phyloP scores from a whole-genome alignment of 1,140 invertebrate genomes.

The Caerostris extrusa region DNA sequence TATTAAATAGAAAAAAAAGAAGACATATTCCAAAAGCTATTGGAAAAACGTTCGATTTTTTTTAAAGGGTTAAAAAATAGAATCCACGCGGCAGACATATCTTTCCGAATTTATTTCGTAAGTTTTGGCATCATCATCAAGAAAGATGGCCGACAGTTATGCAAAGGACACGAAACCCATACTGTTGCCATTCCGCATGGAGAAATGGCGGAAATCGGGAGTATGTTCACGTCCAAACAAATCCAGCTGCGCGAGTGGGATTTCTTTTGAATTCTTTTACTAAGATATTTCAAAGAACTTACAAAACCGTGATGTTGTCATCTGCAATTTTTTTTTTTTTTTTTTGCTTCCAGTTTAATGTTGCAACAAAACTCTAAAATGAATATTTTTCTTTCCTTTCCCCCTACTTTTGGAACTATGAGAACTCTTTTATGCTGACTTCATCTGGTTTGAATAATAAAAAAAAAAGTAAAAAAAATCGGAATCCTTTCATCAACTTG shows the following conservation, averaged over 20 bases:
- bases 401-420: no score
- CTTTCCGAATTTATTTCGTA: background rate
- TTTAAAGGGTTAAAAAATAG: background rate
- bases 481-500: no score
- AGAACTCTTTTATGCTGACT: no score
- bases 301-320: constrained; percentile 17
- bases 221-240: background rate
- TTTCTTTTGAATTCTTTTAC: background rate
- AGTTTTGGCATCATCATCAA: constrained; percentile 29
- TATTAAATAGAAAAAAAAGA: background rate
- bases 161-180: background rate
- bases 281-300: background rate
- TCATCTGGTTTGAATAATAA: no score
- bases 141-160: constrained; percentile 5
- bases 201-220: constrained; percentile 17
- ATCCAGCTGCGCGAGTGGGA: background rate
- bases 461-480: no score
- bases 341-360: background rate
- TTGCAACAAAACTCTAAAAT: background rate
- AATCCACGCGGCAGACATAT: background rate
- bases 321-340: background rate
- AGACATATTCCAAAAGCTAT: background rate
- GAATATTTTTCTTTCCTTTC: background rate
- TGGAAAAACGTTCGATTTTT: background rate
- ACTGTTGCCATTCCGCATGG: constrained; percentile 1